Evolutionary conservation across 2,113 vertebrate genomes (phyloP).

Genomic region (Tachysurus vachellii): DNA sequence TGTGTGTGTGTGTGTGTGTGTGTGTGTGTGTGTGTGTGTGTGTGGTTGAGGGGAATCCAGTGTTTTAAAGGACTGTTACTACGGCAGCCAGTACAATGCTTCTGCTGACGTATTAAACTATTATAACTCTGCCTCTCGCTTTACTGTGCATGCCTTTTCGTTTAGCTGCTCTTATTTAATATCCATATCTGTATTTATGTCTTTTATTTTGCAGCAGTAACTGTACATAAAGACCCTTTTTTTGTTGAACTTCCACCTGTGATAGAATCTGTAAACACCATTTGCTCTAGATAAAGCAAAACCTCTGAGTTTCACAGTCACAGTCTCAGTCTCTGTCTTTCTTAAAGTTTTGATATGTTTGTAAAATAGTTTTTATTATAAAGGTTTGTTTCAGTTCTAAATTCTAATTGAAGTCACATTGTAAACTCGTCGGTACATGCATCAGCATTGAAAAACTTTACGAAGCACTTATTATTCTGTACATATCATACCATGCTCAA

Average conservation of each 20-base stretch:
- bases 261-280: slow-evolving; percentile 85
- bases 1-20: neutral
- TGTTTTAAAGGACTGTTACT: slow-evolving; percentile 31
- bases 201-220: slow-evolving; percentile 69
- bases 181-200: slow-evolving; percentile 89
- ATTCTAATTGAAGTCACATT: neutral
- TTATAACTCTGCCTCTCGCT: slow-evolving; percentile 67
- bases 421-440: neutral
- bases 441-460: too few relatives aligned
- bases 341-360: neutral
- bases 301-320: slow-evolving; percentile 48
- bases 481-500: neutral
- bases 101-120: slow-evolving; percentile 36
- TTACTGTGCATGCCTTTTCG: slow-evolving; percentile 76
- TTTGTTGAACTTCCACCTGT: slow-evolving; percentile 75
- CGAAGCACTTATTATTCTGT: neutral
- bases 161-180: slow-evolving; percentile 80
- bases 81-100: slow-evolving; percentile 48
- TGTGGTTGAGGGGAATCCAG: neutral
- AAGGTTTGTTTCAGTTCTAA: neutral
- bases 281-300: slow-evolving; percentile 81
- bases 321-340: slow-evolving; percentile 1
- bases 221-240: slow-evolving; percentile 84
- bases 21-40: neutral
- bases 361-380: neutral